Evolutionary conservation across 1,140 invertebrate species (phyloP), one percentile per base, ranked within the genome.

Genomic region (Trissolcus basalis): DNA sequence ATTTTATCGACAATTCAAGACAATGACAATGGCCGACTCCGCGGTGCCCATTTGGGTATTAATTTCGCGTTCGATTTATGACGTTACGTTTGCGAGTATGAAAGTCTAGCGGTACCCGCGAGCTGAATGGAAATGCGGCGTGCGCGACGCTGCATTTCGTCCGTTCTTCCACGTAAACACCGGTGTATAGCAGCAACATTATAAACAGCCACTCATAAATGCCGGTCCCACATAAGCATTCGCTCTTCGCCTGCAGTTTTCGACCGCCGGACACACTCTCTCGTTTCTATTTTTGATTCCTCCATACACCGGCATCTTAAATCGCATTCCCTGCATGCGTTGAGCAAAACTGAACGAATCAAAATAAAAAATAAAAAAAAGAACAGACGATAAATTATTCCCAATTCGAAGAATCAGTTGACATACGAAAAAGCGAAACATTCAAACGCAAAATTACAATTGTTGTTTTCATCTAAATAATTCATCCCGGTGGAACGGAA

Each of bases 161-260:
- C 19, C 60, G 67, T 74, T 74, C 71, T 74, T 74, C 33, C 71
- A 65, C 71, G 71, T 64, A 59, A 59, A 55, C 50, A 35, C 41
- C 55, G 48, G 68, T 36, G 59, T 55, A 27, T 27, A 27, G 60
- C 9, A 50, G 48, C 44, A 36, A 45, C 59, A 35, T 44, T 51
- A 47, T 47, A 58, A 65, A 65, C 70, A 56, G 55, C 56, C 58
- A 67, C 70, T 74, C 67, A 50, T 56, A 56, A 68, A 67, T 67
- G 71, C 56, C 58, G 63, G 51, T 74, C 69, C 54, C 53, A 65
- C 64, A 75, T 58, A 75, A 69, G 65, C 65, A 69, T 76, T 59
- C 73, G 65, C 43, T 60, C 70, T 65, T 65, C 49, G 60, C 64
- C 53, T 63, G 54, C 43, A 64, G 54, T 76, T 69, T 27, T 69